Evolutionary conservation across 2,113 vertebrate genomes (phyloP).

Genomic region (Forbesichthys agassizii): DNA sequence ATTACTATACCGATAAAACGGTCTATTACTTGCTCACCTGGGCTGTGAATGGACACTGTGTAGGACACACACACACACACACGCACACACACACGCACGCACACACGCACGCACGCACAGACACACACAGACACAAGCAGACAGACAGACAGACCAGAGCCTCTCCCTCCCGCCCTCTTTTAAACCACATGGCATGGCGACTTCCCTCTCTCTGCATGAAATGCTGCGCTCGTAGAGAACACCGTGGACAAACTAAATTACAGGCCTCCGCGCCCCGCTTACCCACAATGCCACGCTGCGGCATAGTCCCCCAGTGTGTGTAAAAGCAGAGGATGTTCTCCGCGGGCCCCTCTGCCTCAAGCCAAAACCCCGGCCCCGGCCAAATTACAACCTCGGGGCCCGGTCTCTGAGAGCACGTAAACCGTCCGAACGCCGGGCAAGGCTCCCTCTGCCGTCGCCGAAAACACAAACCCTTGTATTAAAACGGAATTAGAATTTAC

Average conservation of each 20-base stretch:
- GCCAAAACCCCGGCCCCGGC: constrained; percentile 37
- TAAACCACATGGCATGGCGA: too few relatives aligned
- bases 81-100: neutral
- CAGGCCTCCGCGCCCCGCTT: constrained; percentile 31
- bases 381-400: constrained; percentile 48
- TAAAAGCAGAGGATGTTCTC: constrained; percentile 44
- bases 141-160: neutral
- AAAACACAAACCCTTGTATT: constrained; percentile 54
- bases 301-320: constrained; percentile 36
- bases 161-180: neutral
- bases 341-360: constrained; percentile 41
- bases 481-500: constrained; percentile 46
- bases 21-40: constrained; percentile 62
- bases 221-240: constrained; percentile 25
- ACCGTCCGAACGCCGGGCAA: constrained; percentile 27
- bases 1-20: constrained; percentile 54
- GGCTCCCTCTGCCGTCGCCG: constrained; percentile 48
- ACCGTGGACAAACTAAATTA: constrained; percentile 36
- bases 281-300: constrained; percentile 55
- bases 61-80: constrained; percentile 12
- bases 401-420: constrained; percentile 51
- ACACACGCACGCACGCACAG: constrained; percentile 5
- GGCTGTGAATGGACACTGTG: constrained; percentile 47
- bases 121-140: constrained; percentile 7
- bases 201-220: neutral